Evolutionary conservation across 2,113 vertebrate species (phyloP).

Genomic region (Pantherophis guttatus): DNA sequence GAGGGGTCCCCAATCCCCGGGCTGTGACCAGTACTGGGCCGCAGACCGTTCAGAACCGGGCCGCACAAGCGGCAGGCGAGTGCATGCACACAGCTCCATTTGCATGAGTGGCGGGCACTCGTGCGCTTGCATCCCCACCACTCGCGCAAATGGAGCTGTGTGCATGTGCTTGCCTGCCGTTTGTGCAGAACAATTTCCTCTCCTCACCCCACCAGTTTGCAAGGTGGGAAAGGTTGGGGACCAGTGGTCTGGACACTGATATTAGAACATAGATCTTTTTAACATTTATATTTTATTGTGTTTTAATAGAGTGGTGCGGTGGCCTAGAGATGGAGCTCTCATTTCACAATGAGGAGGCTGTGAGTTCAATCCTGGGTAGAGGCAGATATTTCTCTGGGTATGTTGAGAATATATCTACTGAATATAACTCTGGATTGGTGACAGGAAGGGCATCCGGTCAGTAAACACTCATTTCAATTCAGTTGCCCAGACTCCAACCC

Average conservation of each 20-base stretch:
- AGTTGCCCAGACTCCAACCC: no score
- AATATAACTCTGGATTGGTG: no score
- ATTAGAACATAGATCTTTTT: not conserved
- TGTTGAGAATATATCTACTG: no score
- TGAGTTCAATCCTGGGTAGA: no score
- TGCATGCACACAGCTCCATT: not conserved
- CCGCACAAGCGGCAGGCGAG: not conserved
- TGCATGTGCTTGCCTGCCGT: rapidly evolving
- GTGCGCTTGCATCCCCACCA: not conserved
- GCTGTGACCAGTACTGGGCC: not conserved
- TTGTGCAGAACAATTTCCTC: not conserved
- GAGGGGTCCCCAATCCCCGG: no score
- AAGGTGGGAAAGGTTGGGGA: not conserved
- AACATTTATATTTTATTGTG: no score
- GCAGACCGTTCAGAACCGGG: not conserved
- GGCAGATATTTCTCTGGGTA: no score
- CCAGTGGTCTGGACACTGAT: not conserved
- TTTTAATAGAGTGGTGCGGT: no score
- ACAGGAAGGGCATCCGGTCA: no score
- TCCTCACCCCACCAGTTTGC: not conserved
- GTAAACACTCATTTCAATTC: no score
- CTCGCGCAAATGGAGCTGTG: not conserved
- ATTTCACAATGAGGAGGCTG: no score
- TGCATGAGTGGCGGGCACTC: not conserved
- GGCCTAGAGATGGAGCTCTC: no score